These are phyloP conservation scores for Sebastes dallii DNA, from an alignment of 2,797 vertebrate species.

Conservation along the genomic window DNA sequence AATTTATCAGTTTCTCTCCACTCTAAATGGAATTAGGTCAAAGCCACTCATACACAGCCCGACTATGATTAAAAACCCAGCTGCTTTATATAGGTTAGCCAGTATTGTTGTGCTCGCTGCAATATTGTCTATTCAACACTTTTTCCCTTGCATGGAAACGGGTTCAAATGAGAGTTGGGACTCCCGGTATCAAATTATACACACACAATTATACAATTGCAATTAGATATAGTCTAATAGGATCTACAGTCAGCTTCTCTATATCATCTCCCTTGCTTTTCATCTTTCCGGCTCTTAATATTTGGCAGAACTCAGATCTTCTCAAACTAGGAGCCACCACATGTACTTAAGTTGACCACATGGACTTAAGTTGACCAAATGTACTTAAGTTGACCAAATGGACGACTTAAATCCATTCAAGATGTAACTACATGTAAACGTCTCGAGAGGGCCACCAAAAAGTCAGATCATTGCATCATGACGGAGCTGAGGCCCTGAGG, in stretches of 20 bases:
- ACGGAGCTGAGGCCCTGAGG: conserved; percentile 13
- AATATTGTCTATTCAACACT: conserved; percentile 61
- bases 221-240: conserved; percentile 3
- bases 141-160: conserved; percentile 21
- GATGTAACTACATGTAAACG: conserved; percentile 2
- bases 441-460: not conserved
- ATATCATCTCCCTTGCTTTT: not conserved
- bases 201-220: conserved; percentile 7
- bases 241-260: not conserved
- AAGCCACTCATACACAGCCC: conserved; percentile 50
- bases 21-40: conserved; percentile 77
- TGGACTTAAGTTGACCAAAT: not conserved
- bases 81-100: conserved; percentile 66
- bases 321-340: not conserved
- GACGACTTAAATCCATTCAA: not conserved
- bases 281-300: not conserved
- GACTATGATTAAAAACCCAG: conserved; percentile 50
- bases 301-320: not conserved
- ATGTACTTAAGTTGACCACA: not conserved
- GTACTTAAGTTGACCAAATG: not conserved
- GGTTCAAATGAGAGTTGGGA: conserved; percentile 3
- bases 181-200: not conserved
- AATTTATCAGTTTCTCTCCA: conserved; percentile 68
- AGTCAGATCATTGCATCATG: not conserved
- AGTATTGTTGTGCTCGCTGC: conserved; percentile 6